Conservation (phyloP, 2,113 vertebrate species). For the Proteles cristata region DNA sequence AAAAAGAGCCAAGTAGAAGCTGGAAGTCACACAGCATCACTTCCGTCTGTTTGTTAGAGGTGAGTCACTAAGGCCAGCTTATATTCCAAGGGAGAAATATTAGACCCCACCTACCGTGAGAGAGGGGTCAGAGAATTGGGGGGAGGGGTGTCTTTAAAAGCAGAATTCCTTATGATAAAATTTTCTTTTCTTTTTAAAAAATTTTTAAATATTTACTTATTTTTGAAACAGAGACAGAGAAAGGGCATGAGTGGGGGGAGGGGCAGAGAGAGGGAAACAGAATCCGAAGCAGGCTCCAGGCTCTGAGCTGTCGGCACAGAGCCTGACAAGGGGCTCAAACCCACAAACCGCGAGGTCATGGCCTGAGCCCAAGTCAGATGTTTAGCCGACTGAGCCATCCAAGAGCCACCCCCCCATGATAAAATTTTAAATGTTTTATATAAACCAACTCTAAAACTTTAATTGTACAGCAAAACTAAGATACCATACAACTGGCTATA, state of each 20-base stretch:
- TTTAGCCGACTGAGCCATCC: too few species aligned
- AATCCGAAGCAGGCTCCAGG: too few species aligned
- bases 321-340: too few species aligned
- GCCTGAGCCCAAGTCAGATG: too few species aligned
- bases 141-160: background rate
- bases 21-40: background rate
- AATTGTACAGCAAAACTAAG: background rate
- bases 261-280: too few species aligned
- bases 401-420: background rate
- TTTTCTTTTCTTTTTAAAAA: background rate
- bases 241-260: too few species aligned
- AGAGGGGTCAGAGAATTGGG: background rate
- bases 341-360: too few species aligned
- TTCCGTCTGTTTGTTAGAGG: background rate
- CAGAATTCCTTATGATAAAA: conserved; percentile 19
- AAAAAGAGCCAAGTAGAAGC: background rate
- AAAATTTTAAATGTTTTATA: background rate
- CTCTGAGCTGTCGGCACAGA: too few species aligned
- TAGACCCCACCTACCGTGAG: background rate
- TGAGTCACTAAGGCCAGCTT: background rate
- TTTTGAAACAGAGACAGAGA: too few species aligned
- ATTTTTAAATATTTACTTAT: too few species aligned
- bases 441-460: background rate
- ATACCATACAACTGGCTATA: background rate
- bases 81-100: background rate